Evolutionary conservation across 2,888 invertebrate genomes (phyloP).

Genomic region (Homarus gammarus): DNA sequence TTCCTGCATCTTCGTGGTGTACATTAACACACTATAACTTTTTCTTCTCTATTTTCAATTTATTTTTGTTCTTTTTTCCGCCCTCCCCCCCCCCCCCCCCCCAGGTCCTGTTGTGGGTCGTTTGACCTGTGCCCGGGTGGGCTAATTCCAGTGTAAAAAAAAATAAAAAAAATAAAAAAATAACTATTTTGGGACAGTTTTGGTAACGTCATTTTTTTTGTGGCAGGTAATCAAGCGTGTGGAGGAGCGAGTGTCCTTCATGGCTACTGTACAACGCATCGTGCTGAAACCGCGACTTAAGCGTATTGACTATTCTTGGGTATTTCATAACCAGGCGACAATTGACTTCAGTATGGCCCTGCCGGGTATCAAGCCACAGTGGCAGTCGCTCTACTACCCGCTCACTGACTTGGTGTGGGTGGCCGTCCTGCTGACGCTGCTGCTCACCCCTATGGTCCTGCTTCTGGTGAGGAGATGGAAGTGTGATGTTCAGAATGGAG

Average conservation of each 20-base stretch:
- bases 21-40: too few species aligned
- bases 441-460: conserved; percentile 7
- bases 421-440: conserved; percentile 15
- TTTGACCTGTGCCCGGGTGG: too few species aligned
- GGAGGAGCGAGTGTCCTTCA: conserved; percentile 29
- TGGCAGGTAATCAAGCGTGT: conserved; percentile 39
- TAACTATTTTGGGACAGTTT: too few species aligned
- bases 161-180: too few species aligned
- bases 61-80: too few species aligned
- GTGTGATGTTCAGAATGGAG: too few species aligned
- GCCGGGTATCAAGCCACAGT: conserved; percentile 48
- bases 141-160: too few species aligned
- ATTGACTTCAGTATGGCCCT: conserved; percentile 50
- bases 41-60: too few species aligned
- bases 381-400: conserved; percentile 60
- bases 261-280: conserved; percentile 55
- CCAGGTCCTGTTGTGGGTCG: too few species aligned
- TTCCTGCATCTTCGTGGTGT: too few species aligned
- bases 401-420: conserved; percentile 35
- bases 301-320: conserved; percentile 28
- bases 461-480: conserved; percentile 27
- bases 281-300: conserved; percentile 35
- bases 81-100: too few species aligned
- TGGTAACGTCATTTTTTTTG: too few species aligned
- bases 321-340: conserved; percentile 44